Evolutionary conservation across 2,888 invertebrate species (phyloP), one percentile per base, ranked within the genome.

Genomic region (Chorisops tibialis): DNA sequence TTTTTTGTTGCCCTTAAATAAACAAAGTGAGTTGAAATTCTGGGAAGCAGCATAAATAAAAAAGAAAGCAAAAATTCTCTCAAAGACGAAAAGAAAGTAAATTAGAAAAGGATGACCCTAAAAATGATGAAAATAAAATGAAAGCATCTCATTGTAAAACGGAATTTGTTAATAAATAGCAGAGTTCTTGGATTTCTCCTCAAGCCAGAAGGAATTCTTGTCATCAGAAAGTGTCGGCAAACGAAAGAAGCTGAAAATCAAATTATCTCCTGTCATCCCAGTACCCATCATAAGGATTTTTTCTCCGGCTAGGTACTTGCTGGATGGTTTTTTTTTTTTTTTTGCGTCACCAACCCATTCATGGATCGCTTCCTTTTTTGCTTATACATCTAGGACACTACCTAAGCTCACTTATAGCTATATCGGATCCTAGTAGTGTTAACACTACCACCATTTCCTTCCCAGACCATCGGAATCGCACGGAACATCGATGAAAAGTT

Each of bases 251-350:
- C 30, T 7, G 22, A 56, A 30, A 56, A 56, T 56, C 45, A 56
- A 56, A 45, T 56, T 56, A 56, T 56, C 56, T 56, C 24, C 56
- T 45, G 56, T 56, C 45, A 30, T 56, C 45, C 30, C 11, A 43
- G 43, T 30, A 14, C 30, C 56, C 56, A 56, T 43, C 39, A 5
- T 56, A 22, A 7, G 1, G 39, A 9, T 37, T 52, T 19, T 37
- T 52, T 39, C 39, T 14, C 21, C 41, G 6, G 6, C 16, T 7
- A 5, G n/a, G 3, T 16, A 14, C 47, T 47, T 19, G 47, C 19
- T 18, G 16, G 4, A 16, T n/a, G n/a, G n/a, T n/a, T n/a, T n/a
- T 4, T 22, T 22, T n/a, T 19, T 21, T 47, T 18, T 43, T 47
- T 47, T 19, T 47, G 47, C n/a, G 16, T 22, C 19, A 41, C n/a